These are phyloP conservation scores for Notothenia coriiceps DNA, from an alignment of 2,113 vertebrate genomes.

Conservation along the genomic window DNA sequence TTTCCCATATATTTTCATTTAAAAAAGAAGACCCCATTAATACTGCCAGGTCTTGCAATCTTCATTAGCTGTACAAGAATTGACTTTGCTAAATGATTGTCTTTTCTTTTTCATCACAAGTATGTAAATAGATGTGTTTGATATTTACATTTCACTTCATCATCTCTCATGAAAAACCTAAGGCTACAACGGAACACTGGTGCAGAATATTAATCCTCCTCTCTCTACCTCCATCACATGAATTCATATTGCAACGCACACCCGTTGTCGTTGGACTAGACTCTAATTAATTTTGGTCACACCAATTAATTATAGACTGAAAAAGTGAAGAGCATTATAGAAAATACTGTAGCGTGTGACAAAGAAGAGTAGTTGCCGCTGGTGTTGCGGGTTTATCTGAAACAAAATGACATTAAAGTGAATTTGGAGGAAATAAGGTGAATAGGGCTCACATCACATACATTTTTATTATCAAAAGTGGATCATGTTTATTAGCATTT, in stretches of 20 bases:
- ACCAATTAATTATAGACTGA: constrained; percentile 77
- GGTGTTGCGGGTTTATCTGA: constrained; percentile 15
- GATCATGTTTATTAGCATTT: background rate
- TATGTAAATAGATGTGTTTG: constrained; percentile 60
- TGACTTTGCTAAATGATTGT: constrained; percentile 30
- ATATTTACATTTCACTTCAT: constrained; percentile 75
- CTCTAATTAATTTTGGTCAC: constrained; percentile 80
- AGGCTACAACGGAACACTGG: constrained; percentile 49
- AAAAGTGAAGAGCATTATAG: constrained; percentile 53
- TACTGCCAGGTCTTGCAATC: background rate
- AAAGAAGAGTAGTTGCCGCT: constrained; percentile 28
- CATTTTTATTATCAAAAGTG: background rate
- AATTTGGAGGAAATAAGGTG: background rate
- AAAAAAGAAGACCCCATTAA: background rate
- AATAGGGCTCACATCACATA: background rate
- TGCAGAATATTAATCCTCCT: constrained; percentile 72
- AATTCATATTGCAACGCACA: constrained; percentile 67
- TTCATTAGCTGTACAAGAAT: constrained; percentile 7
- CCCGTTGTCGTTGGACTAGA: constrained; percentile 67
- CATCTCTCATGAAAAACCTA: constrained; percentile 67
- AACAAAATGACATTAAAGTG: constrained; percentile 10
- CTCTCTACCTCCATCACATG: constrained; percentile 59
- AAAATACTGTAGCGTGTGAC: constrained; percentile 53
- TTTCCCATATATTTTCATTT: too few species aligned
- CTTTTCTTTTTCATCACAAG: constrained; percentile 36